A percentile compares a stretch with the other conserved stretches of the same genome.
Conservation (phyloP, 2,797 vertebrate genomes). For the Gymnodraco acuticeps region DNA sequence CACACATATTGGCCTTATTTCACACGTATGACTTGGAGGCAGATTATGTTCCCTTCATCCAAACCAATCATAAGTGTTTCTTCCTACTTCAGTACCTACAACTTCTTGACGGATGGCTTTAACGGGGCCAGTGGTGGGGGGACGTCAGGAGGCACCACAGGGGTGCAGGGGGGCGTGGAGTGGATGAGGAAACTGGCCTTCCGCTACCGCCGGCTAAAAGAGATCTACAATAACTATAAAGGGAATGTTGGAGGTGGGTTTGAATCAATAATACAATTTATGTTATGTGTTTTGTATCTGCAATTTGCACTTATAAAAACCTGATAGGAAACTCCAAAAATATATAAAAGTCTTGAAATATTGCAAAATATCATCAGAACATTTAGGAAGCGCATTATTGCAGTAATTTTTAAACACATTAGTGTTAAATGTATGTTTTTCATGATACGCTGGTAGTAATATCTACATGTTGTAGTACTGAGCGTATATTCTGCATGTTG, state of each 20-base stretch:
- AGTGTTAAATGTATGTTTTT: too few species aligned
- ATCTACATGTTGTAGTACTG: background rate
- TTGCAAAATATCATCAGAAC: too few species aligned
- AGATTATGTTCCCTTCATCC: background rate
- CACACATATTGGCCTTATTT: background rate
- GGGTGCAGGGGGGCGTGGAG: slow-evolving; percentile 95
- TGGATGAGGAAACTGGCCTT: slow-evolving; percentile 99
- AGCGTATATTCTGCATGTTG: background rate
- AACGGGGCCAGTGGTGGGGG: slow-evolving; percentile 87
- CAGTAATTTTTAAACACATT: background rate
- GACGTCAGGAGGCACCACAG: slow-evolving; percentile 84
- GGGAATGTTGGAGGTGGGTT: slow-evolving; percentile 92
- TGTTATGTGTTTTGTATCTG: too few species aligned
- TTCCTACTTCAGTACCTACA: slow-evolving; percentile 89
- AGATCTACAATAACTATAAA: slow-evolving; percentile 95
- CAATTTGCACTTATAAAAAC: too few species aligned
- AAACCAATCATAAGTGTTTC: slow-evolving; percentile 5
- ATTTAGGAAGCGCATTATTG: too few species aligned
- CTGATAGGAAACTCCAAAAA: too few species aligned
- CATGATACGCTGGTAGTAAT: background rate
- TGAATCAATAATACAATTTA: background rate
- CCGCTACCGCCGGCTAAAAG: slow-evolving; percentile 94
- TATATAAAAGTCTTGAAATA: too few species aligned
- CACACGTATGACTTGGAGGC: background rate
- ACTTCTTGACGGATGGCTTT: slow-evolving; percentile 94